Evolutionary conservation across 2,797 vertebrate genomes (phyloP).

Genomic region (Karalla daura): DNA sequence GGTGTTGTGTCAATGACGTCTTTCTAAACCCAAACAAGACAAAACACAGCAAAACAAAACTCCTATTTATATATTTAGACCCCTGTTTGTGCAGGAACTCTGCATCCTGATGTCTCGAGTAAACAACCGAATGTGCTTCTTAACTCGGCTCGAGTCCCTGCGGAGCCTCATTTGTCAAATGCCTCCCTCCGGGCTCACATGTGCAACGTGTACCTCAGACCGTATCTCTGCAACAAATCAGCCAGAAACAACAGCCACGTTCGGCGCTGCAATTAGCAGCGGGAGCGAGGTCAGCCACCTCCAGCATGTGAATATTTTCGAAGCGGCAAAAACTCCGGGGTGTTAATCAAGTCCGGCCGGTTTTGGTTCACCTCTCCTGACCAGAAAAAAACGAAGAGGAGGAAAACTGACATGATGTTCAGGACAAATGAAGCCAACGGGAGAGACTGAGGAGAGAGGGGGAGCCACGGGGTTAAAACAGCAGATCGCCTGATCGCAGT

Average conservation of each 20-base stretch:
- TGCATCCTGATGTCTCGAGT: constrained; percentile 2
- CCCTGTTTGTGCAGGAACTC: too few species aligned
- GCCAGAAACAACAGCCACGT: constrained; percentile 41
- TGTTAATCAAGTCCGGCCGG: constrained; percentile 45
- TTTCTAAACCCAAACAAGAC: too few species aligned
- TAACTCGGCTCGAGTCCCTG: constrained; percentile 3
- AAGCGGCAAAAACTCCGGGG: constrained; percentile 6
- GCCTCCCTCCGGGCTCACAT: constrained; percentile 13
- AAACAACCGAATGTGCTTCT: constrained; percentile 26
- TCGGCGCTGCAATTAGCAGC: constrained; percentile 9
- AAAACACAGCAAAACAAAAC: too few species aligned
- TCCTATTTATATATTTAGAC: too few species aligned
- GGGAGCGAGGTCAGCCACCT: constrained; percentile 12
- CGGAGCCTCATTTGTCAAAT: constrained; percentile 37
- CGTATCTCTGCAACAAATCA: constrained; percentile 27
- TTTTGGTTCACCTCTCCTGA: constrained; percentile 44
- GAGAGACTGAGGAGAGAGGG: constrained; percentile 21
- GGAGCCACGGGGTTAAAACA: constrained; percentile 24
- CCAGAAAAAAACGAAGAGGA: constrained; percentile 40
- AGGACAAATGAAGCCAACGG: constrained; percentile 39
- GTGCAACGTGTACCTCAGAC: constrained; percentile 20
- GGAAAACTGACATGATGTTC: constrained; percentile 45
- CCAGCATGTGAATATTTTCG: constrained; percentile 13
- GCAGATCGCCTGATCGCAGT: constrained; percentile 38
- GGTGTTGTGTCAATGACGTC: neutral